Base-by-base conservation (phyloP, 2,113 vertebrate species). In the Cygnus atratus region DNA sequence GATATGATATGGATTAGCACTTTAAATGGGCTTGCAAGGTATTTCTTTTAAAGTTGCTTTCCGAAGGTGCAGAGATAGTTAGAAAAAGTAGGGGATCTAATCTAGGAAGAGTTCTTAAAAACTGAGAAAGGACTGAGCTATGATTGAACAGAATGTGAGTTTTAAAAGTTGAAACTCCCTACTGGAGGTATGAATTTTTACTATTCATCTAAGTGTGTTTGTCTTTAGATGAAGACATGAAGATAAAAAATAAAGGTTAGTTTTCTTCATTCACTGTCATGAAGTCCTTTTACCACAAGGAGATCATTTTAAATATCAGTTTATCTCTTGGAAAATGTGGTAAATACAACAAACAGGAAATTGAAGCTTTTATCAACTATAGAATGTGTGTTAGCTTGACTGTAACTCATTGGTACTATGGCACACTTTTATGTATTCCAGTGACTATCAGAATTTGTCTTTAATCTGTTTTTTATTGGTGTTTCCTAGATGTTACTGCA, bases 401-500 rank as follows among this genome's bases (percentile, higher is more conserved):
- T 61, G 17, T 52, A 43, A 44, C 22, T 86, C 24, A 3, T 10
- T 67, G 55, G 55, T 37, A 22, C n/a, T 28, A 39, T 61, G 62
- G 54, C 73, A 81, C 6, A 2, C 84, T 80, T 84, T 81, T 35
- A 26, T 17, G 33, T 67, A 24, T 25, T 91, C 58, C 39, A 75
- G 13, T 55, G 37, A 50, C 15, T 62, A 9, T 65, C 71, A 62
- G 37, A 82, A 90, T 76, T 92, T 66, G 52, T n/a, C 35, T 76
- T 91, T 93, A 66, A 72, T 93, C 29, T 58, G 79, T 43, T 12
- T 91, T 71, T 22, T 66, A 19, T 10, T 13, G 39, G 91, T 93
- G 9, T 46, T 94, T 97, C 93, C 48, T 91, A 99, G 99, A 99
- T 97, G 99, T 99, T 84, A 99, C 99, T 55, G 99, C 99, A 11